Conservation (phyloP, 2,888 invertebrate species). For the Tricholauxania praeusta region DNA sequence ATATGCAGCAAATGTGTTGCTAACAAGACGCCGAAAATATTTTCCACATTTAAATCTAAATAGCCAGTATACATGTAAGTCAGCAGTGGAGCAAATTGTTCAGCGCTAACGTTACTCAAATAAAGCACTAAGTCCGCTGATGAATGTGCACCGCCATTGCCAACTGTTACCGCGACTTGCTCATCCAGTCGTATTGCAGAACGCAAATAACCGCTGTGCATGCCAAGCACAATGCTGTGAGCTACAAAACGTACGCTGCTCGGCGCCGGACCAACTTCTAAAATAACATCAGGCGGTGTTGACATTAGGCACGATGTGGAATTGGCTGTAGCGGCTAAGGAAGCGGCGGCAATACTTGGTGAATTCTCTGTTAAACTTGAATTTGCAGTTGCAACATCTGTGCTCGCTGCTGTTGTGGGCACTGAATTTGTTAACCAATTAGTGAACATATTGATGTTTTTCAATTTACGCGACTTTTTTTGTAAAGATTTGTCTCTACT, state of each 20-base stretch:
- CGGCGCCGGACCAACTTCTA: slow-evolving; percentile 74
- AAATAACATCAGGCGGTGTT: slow-evolving; percentile 73
- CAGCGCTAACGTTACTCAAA: slow-evolving; percentile 72
- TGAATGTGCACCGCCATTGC: slow-evolving; percentile 28
- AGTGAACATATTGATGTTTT: slow-evolving; percentile 62
- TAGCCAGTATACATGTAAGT: slow-evolving; percentile 83
- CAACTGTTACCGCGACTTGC: slow-evolving; percentile 36
- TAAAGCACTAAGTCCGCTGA: slow-evolving; percentile 62
- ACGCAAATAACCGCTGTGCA: slow-evolving; percentile 80
- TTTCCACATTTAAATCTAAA: slow-evolving; percentile 76
- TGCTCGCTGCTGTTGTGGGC: slow-evolving; percentile 40
- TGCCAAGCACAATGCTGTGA: slow-evolving; percentile 74
- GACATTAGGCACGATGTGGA: slow-evolving; percentile 49
- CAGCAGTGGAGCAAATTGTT: slow-evolving; percentile 76
- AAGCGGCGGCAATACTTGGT: not conserved
- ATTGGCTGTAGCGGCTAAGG: not conserved
- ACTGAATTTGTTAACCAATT: slow-evolving; percentile 66
- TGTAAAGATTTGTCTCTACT: not conserved
- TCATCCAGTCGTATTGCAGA: slow-evolving; percentile 72
- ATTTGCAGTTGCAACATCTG: too few species aligned
- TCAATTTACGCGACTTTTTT: not conserved
- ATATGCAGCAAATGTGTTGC: slow-evolving; percentile 81
- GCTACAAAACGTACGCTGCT: slow-evolving; percentile 76
- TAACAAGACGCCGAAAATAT: slow-evolving; percentile 78
- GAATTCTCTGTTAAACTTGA: not conserved